Base-by-base conservation (phyloP, 2,888 invertebrate genomes). In the Orchestes rusci region DNA sequence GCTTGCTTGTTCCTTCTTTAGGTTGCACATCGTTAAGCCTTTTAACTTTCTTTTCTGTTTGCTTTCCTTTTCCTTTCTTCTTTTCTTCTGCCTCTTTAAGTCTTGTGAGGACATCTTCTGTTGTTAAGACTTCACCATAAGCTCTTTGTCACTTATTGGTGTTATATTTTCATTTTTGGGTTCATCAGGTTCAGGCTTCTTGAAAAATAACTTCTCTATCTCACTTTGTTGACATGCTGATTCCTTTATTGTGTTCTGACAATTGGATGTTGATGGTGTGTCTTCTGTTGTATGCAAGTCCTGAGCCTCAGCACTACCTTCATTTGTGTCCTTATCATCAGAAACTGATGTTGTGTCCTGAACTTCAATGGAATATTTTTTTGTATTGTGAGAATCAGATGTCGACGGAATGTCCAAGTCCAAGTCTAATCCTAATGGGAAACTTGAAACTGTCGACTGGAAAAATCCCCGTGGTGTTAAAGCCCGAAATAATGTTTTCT, bases 401-500 rank as follows among this genome's bases (percentile, higher is more conserved):
- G n/a, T n/a, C n/a, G n/a, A n/a, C n/a, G n/a, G n/a, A n/a, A n/a
- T n/a, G n/a, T n/a, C n/a, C n/a, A n/a, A n/a, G n/a, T n/a, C n/a
- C n/a, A n/a, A n/a, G n/a, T n/a, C n/a, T n/a, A n/a, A n/a, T 31
- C 13, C 16, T 34, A 16, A 5, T 35, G 23, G 37, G 37, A 16
- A 37, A 37, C 12, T 27, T 37, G 15, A 16, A 5, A 15, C 4
- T 16, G 27, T 50, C 31, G 7, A 43, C 38, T 10, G 48, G 50
- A 39, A 19, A 44, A 12, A 50, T 23, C 16, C 50, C 50, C 1
- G 45, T 36, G 13, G 29, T 35, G 19, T 19, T n/a, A 37, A 52
- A 52, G n/a, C 44, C 50, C 10, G 38, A 30, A 15, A 42, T 37
- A 16, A 52, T 44, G 32, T 52, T 51, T 29, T 39, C 16, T 37